Base-by-base conservation (phyloP, 2,797 vertebrate species). In the Gallinago stenura region DNA sequence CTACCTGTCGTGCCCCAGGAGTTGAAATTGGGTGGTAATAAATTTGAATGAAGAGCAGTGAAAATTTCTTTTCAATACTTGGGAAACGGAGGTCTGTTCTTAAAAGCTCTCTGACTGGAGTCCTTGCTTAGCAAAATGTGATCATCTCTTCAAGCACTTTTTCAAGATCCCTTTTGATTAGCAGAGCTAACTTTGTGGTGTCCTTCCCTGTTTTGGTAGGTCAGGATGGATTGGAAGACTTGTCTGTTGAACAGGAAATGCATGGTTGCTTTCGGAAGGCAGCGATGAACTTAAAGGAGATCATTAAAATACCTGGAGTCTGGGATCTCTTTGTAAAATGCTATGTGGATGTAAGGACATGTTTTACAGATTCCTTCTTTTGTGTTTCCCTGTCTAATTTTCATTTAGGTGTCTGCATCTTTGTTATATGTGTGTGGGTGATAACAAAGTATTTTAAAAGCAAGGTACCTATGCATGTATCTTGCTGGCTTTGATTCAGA, bases 301-400 rank as follows among this genome's bases (percentile, higher is more conserved):
- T 99, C 87, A 94, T 99, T 82, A 97, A 97, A 93, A 88, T 91
- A 72, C 99, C 99, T 48, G 99, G 99, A 18, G 94, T 99, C 65
- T 99, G 99, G 99, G 99, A 99, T 88, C 96, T 98, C 26, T 99
- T 99, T 80, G 98, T 99, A 82, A 97, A 98, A 33, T 97, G 98
- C 97, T 99, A 99, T 1, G 97, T 99, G 77, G 98, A 99, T 93
- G 99, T 99, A 97, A 98, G 98, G 77, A 13, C 51, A 13, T 62
- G 28, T 87, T 91, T 91, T 90, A 81, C 31, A 51, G 9, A n/a
- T 78, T 28, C 5, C 6, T 68, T 88, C 12, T 84, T 58, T 53
- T 60, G 31, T 80, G 11, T 48, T 95, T 68, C n/a, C 10, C 10
- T 84, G 39, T 60, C 17, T 68, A 30, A 53, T 48, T 33, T 83